Base-by-base conservation (phyloP, 2,888 invertebrate genomes). In the Drosophila kanekoi region DNA sequence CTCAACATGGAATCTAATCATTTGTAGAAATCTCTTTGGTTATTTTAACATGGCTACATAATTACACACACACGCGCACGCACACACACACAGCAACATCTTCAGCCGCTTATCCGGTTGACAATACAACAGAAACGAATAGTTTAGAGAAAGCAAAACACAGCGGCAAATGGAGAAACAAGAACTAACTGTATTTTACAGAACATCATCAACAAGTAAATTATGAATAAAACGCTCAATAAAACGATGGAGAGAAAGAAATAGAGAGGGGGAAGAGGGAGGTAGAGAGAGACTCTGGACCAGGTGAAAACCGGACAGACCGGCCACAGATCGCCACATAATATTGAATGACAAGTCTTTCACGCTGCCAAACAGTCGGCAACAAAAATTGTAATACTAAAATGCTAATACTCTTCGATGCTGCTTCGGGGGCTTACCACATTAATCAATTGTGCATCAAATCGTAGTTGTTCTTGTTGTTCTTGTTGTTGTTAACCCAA, bases 161-260 rank as follows among this genome's bases (percentile, higher is more conserved):
- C 68, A 47, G 41, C 57, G 62, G 51, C 35, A 49, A 47, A 40
- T 57, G 58, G 60, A 78, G 70, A 83, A 83, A 81, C 68, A 77
- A 81, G 87, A 82, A 84, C 85, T 87, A 82, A 82, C 87, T 72
- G 87, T 87, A 81, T 72, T 82, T 77, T 64, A 75, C 70, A 77
- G 67, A 75, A 51, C 70, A 79, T 59, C 65, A 64, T 65, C 65
- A 66, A 40, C 65, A 64, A 64, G 73, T 66, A 70, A 87, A 87
- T 81, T 81, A 87, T 85, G 79, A 83, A 87, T 85, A 79, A 87
- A 87, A 73, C 54, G 68, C 72, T 78, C 72, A 67, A 77, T 84
- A 80, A 69, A 84, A 63, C 48, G 23, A 35, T 38, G 14, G 40
- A 9, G 40, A 8, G 28, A 38, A 3, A 40, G 16, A 16, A 16